Evolutionary conservation across 2,888 invertebrate genomes (phyloP).

Genomic region (Orthosia cruda): DNA sequence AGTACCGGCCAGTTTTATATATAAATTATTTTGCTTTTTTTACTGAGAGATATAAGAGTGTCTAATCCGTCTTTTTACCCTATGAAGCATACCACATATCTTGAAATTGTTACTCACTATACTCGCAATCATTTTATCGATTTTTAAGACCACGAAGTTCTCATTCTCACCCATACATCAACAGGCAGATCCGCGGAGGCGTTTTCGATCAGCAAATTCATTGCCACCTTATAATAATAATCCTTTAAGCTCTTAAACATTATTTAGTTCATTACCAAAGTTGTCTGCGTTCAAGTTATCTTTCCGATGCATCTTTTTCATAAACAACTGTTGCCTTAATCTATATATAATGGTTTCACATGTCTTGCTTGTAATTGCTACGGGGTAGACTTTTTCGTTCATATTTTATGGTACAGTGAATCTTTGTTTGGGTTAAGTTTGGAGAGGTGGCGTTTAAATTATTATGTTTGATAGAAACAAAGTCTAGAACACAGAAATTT

Average conservation of each 20-base stretch:
- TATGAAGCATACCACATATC: too few relatives aligned
- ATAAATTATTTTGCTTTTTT: too few relatives aligned
- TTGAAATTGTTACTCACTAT: too few relatives aligned
- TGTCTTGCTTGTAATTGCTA: slow-evolving; percentile 88
- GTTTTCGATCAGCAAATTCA: slow-evolving; percentile 45
- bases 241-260: slow-evolving; percentile 34
- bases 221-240: slow-evolving; percentile 32
- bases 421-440: slow-evolving; percentile 71
- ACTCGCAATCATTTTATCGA: background rate
- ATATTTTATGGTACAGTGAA: slow-evolving; percentile 88
- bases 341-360: slow-evolving; percentile 91
- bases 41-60: too few relatives aligned
- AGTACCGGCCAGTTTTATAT: too few relatives aligned
- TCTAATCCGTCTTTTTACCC: too few relatives aligned
- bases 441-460: slow-evolving; percentile 47
- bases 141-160: background rate
- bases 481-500: too few relatives aligned
- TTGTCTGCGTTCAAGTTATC: slow-evolving; percentile 75
- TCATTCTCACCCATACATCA: background rate
- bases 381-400: slow-evolving; percentile 85
- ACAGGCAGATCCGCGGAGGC: slow-evolving; percentile 7
- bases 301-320: slow-evolving; percentile 84
- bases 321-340: slow-evolving; percentile 83
- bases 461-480: too few relatives aligned
- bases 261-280: slow-evolving; percentile 56